Conservation (phyloP, 2,113 vertebrate species). For the Puffinus mauretanicus region DNA sequence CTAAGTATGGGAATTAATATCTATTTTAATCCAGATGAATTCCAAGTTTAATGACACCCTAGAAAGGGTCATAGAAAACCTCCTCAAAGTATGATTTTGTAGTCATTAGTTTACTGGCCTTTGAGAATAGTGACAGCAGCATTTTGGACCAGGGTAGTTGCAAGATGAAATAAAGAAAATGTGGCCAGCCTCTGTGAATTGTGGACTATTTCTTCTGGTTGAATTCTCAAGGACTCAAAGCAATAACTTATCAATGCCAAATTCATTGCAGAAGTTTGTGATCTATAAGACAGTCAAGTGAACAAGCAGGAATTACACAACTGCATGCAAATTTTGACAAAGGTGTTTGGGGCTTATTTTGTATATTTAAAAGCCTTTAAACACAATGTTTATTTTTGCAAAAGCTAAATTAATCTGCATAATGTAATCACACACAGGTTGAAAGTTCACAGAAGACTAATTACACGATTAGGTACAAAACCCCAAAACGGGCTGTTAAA, state of each 20-base stretch:
- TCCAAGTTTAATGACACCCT: background rate
- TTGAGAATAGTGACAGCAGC: background rate
- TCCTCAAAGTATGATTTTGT: background rate
- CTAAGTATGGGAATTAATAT: background rate
- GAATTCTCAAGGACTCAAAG: background rate
- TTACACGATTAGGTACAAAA: background rate
- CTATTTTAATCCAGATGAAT: background rate
- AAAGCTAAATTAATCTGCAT: background rate
- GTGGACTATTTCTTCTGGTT: background rate
- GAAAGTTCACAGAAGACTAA: background rate
- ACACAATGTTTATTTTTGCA: background rate
- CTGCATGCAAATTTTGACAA: background rate
- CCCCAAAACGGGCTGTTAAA: accelerated
- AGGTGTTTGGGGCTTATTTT: background rate
- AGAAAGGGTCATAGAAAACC: background rate
- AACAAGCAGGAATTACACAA: background rate
- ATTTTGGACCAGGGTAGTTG: background rate
- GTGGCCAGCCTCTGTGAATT: background rate
- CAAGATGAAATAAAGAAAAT: background rate
- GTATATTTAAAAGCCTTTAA: background rate
- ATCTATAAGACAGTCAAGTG: background rate
- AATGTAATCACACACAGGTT: background rate
- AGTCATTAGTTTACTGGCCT: background rate
- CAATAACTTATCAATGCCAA: background rate
- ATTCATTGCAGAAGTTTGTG: background rate